Evolutionary conservation across 2,797 vertebrate species (phyloP), one percentile per base, ranked within the genome.

Genomic region (Ctenopoma kingsleyae): DNA sequence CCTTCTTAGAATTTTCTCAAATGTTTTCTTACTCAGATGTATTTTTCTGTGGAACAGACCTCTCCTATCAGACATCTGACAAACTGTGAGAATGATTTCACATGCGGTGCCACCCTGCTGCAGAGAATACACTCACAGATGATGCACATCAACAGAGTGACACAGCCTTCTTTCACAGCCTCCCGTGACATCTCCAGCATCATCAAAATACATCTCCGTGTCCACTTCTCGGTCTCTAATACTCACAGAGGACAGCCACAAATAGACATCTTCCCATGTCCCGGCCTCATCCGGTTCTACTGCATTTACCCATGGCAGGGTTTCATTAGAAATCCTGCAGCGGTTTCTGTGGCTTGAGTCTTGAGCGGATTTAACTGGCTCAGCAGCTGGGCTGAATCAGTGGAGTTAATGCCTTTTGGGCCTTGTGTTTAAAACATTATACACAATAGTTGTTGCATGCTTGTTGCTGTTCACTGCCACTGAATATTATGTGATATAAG

Each of bases 331-430:
- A 82, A 77, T 43, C 76, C 67, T 40, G 23, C 57, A 41, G 71
- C 53, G 78, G 78, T 78, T 87, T 72, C 40, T 87, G 78, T 71
- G 76, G 67, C 44, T 71, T 62, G 53, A 74, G 17, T 58, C 63
- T 66, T 70, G 46, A 72, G 50, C 20, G 2, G 67, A 63, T 82
- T 75, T 77, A 76, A 47, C 51, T 57, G 23, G 57, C 35, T 25
- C 47, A 58, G 68, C 76, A 74, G 74, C 67, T 71, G 54, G 65
- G 43, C 50, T 75, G 62, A 81, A 76, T 84, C 78, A 80, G 48
- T 58, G 22, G 43, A 67, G 43, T 84, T 77, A 71, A 83, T 72
- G 59, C 41, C 41, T 61, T 62, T 67, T 60, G 59, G 48, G 69
- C 62, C 25, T 49, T 69, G 48, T 62, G 47, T 59, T 78, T 66